These are phyloP conservation scores for Cyanoderma ruficeps DNA, from an alignment of 2,113 vertebrate genomes.

Conservation along the genomic window DNA sequence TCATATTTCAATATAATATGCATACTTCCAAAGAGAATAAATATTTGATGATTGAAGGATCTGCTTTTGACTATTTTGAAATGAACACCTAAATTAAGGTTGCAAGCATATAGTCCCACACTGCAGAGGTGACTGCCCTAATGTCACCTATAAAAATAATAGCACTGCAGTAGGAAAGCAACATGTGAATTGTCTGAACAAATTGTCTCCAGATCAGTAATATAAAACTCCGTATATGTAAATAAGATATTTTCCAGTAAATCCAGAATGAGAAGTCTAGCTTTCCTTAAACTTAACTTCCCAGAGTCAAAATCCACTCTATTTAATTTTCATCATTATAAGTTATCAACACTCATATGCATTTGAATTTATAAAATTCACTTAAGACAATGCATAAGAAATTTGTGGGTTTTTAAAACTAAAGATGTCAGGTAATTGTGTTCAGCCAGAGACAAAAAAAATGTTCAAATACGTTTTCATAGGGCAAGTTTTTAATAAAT, in stretches of 20 bases:
- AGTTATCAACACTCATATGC: fast-evolving
- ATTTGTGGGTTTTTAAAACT: not conserved
- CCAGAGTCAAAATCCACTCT: not conserved
- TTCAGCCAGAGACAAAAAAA: not conserved
- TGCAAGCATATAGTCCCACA: not conserved
- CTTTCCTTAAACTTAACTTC: not conserved
- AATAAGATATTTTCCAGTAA: not conserved
- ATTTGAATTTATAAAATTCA: not conserved
- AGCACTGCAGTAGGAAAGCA: not conserved
- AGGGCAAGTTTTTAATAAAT: not conserved
- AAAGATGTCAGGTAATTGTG: not conserved
- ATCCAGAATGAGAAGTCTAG: not conserved
- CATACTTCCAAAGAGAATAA: not conserved
- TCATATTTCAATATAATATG: not conserved
- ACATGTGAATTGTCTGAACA: not conserved
- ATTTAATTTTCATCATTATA: not conserved
- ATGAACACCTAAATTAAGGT: not conserved
- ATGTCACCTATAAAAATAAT: not conserved
- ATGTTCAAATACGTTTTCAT: not conserved
- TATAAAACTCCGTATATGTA: not conserved
- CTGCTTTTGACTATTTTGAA: not conserved
- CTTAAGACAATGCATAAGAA: not conserved
- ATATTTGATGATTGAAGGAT: not conserved
- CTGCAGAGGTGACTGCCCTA: not conserved
- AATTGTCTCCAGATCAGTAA: not conserved